Conservation (phyloP, 2,888 invertebrate genomes). For the Rotaria socialis region DNA sequence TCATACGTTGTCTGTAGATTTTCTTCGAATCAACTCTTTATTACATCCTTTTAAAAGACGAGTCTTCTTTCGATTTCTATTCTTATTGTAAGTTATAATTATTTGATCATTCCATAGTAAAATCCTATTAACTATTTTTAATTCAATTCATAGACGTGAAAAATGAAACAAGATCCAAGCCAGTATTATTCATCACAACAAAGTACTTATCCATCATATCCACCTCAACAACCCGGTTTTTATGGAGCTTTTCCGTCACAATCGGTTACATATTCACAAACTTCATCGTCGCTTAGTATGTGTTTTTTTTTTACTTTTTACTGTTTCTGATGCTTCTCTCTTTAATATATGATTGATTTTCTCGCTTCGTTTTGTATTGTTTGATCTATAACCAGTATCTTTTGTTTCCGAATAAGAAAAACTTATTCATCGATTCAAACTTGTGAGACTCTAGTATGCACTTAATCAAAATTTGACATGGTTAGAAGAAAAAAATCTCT, state of each 20-base stretch:
- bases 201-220: neutral
- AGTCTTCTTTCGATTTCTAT: neutral
- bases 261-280: neutral
- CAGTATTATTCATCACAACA: neutral
- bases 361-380: no score
- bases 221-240: neutral
- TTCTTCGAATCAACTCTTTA: neutral
- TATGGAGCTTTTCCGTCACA: neutral
- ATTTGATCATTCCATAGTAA: neutral
- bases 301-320: no score
- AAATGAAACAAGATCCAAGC: neutral
- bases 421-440: no score
- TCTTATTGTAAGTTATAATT: neutral
- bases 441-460: no score
- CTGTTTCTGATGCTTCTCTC: no score
- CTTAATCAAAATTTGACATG: no score
- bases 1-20: neutral
- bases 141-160: neutral
- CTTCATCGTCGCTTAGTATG: neutral
- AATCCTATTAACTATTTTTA: no score
- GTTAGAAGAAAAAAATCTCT: no score
- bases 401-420: no score
- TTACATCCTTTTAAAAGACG: neutral
- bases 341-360: no score
- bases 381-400: no score